phyloP scores from a whole-genome alignment of 2,888 invertebrate genomes.

The Andrena bucephala region DNA sequence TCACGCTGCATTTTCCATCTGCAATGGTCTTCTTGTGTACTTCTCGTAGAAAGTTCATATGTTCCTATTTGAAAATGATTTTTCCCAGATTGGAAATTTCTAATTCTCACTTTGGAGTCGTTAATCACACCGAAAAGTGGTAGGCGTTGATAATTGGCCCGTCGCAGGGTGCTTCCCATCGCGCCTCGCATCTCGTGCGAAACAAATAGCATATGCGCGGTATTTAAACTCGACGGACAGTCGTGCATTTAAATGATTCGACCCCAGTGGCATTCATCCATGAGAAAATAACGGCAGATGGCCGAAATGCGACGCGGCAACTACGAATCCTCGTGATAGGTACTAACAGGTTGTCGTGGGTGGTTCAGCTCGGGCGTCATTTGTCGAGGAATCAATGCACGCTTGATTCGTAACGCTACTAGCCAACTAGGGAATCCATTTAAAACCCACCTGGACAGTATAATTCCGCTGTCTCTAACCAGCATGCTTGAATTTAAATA shows the following conservation, averaged over 20 bases:
- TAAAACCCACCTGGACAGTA: neutral
- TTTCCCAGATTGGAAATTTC: neutral
- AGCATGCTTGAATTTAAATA: neutral
- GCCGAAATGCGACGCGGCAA: slow-evolving; percentile 70
- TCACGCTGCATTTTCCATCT: too few species aligned
- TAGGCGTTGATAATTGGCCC: slow-evolving; percentile 13
- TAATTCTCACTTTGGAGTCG: neutral
- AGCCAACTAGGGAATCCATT: slow-evolving; percentile 18
- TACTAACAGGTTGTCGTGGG: slow-evolving; percentile 78
- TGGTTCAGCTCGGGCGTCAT: slow-evolving; percentile 68
- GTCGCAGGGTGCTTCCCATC: slow-evolving; percentile 27
- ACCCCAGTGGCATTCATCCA: slow-evolving; percentile 73
- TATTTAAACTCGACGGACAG: slow-evolving; percentile 74
- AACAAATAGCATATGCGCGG: slow-evolving; percentile 83
- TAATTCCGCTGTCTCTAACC: neutral
- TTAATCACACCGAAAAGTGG: slow-evolving; percentile 20
- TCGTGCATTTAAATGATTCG: slow-evolving; percentile 75
- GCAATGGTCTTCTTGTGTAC: neutral
- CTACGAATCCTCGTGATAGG: slow-evolving; percentile 75
- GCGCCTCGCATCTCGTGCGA: slow-evolving; percentile 78
- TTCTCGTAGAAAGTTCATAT: neutral
- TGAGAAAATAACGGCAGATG: slow-evolving; percentile 83
- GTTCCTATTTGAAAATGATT: neutral
- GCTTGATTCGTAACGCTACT: neutral
- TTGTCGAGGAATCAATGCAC: slow-evolving; percentile 73